Evolutionary conservation across 2,888 invertebrate genomes (phyloP).

Genomic region (Apotomis capreana): DNA sequence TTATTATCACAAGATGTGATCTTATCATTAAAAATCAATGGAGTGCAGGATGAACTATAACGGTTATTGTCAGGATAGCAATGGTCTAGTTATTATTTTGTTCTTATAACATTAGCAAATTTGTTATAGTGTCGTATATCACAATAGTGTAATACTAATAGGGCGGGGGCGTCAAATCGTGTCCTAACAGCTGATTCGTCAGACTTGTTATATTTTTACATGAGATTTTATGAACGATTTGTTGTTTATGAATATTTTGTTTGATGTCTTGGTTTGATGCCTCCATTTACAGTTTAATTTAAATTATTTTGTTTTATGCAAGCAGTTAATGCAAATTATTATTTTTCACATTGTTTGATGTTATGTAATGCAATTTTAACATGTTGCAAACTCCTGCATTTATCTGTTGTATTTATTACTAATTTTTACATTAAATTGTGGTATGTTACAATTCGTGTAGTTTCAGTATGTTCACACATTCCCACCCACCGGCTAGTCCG

Average conservation of each 20-base stretch:
- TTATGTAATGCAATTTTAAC: constrained; percentile 84
- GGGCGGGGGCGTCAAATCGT: constrained; percentile 83
- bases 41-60: constrained; percentile 80
- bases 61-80: constrained; percentile 81
- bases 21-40: constrained; percentile 73
- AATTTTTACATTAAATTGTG: constrained; percentile 89
- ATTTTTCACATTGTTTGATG: constrained; percentile 84
- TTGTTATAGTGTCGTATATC: constrained; percentile 83
- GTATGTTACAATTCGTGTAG: constrained; percentile 86
- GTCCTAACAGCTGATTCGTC: constrained; percentile 68
- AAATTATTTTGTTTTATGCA: constrained; percentile 83
- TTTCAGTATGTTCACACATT: constrained; percentile 77
- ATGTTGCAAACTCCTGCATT: constrained; percentile 86
- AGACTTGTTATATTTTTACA: constrained; percentile 79
- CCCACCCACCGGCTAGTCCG: constrained; percentile 64
- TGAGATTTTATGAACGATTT: constrained; percentile 80
- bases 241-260: constrained; percentile 80
- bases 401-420: constrained; percentile 87
- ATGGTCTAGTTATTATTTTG: constrained; percentile 83
- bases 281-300: constrained; percentile 82
- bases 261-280: constrained; percentile 82
- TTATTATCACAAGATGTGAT: constrained; percentile 73
- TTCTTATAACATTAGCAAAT: constrained; percentile 81
- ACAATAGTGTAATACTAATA: constrained; percentile 81
- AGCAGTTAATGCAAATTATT: constrained; percentile 82